phyloP scores from a whole-genome alignment of 2,797 vertebrate genomes.

The Alca torda region DNA sequence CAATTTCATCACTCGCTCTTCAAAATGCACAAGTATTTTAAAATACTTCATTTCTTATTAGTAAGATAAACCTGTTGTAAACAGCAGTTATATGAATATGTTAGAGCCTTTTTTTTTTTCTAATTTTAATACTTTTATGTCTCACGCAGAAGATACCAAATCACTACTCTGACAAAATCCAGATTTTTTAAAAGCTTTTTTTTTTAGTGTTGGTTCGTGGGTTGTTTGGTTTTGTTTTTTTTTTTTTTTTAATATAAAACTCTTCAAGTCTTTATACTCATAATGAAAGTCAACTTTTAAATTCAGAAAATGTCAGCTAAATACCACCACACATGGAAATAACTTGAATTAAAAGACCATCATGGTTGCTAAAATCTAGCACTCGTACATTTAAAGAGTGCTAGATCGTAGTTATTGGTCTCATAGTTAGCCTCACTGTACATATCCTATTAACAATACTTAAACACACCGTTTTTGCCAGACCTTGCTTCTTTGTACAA shows the following conservation, averaged over 20 bases:
- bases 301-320: not conserved
- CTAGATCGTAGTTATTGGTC: not conserved
- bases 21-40: not conserved
- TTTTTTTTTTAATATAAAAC: not conserved
- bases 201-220: too few relatives aligned
- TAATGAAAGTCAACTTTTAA: not conserved
- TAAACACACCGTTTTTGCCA: not conserved
- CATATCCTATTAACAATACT: not conserved
- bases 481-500: not conserved
- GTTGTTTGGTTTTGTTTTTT: too few relatives aligned
- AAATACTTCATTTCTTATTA: not conserved
- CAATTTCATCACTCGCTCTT: not conserved
- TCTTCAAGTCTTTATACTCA: not conserved
- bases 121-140: not conserved
- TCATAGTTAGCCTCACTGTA: not conserved
- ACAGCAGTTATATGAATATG: not conserved
- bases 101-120: not conserved
- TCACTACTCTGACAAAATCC: not conserved
- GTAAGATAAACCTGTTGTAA: not conserved
- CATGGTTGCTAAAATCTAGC: not conserved
- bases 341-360: not conserved
- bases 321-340: not conserved
- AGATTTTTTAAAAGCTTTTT: not conserved
- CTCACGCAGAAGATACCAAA: not conserved
- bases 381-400: not conserved